phyloP scores from a whole-genome alignment of 2,797 vertebrate genomes.

The Carduelis carduelis region DNA sequence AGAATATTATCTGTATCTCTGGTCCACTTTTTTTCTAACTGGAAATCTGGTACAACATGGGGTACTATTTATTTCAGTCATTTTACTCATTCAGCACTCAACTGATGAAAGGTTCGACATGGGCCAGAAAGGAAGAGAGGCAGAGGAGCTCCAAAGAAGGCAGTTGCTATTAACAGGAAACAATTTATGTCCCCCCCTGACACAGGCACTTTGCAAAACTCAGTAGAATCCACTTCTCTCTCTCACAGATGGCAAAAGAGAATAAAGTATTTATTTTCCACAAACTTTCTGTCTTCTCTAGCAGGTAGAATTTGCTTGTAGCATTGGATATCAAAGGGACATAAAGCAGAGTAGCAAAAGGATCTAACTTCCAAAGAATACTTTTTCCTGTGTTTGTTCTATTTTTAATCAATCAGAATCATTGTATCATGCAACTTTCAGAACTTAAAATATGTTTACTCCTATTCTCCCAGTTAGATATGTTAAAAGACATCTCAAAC shows the following conservation, averaged over 20 bases:
- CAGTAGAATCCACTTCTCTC: not conserved
- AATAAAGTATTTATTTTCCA: not conserved
- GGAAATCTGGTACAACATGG: not conserved
- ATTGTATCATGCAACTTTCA: not conserved
- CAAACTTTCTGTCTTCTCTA: not conserved
- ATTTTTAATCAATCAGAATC: not conserved
- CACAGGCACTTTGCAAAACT: not conserved
- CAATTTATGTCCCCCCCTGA: rapidly evolving
- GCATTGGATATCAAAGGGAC: not conserved
- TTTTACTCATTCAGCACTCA: not conserved
- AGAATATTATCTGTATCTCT: not conserved
- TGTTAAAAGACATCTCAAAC: not conserved
- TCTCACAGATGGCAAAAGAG: not conserved
- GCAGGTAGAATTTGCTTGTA: not conserved
- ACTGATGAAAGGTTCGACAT: not conserved
- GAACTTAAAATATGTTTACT: not conserved
- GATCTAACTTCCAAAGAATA: not conserved
- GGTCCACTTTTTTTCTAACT: not conserved
- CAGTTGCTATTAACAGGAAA: not conserved
- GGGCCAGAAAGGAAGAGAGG: not conserved
- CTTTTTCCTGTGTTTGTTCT: not conserved
- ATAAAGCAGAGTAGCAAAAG: not conserved
- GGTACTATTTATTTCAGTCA: not conserved
- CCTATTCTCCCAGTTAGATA: not conserved
- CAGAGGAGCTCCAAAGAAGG: not conserved